Percentiles rank a stretch among this genome's conserved stretches.
Evolutionary conservation across 2,113 vertebrate genomes (phyloP).

Genomic region (Lycocorax pyrrhopterus): DNA sequence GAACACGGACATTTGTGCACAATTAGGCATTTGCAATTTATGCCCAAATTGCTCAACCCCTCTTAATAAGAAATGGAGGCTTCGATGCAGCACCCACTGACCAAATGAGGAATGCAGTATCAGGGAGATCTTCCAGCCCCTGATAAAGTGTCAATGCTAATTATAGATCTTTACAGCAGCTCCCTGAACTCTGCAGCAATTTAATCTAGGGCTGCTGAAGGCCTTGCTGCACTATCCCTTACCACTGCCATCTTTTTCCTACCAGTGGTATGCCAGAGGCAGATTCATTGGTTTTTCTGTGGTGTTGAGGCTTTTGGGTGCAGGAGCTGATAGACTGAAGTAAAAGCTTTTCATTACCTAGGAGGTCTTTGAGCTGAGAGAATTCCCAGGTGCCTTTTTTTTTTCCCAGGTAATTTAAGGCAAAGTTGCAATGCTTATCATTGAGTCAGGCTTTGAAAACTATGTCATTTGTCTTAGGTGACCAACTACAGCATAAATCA

Average conservation of each 20-base stretch:
- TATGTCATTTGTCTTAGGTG: neutral
- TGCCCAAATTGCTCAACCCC: neutral
- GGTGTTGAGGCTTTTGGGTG: neutral
- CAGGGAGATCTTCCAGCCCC: neutral
- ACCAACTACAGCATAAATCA: neutral
- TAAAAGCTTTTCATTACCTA: neutral
- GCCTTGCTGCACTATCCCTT: neutral
- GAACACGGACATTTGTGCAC: neutral
- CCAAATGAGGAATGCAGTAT: neutral
- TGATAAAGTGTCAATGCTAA: neutral
- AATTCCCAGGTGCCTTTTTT: neutral
- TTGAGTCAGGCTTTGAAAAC: neutral
- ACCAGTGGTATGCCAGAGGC: neutral
- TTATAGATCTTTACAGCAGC: slow-evolving; percentile 27
- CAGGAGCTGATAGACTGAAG: neutral
- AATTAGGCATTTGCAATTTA: neutral
- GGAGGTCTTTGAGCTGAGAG: neutral
- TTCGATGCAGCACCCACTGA: neutral
- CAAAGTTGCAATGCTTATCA: neutral
- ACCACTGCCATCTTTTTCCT: neutral
- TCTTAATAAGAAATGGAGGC: neutral
- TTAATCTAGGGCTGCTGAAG: neutral
- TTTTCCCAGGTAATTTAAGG: neutral
- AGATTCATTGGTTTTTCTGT: neutral
- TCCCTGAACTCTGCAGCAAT: slow-evolving; percentile 8